A percentile compares a stretch with the other conserved stretches of the same genome.
These are phyloP conservation scores for Harpegnathos saltator DNA, from an alignment of 1,140 invertebrate genomes.

Conservation along the genomic window DNA sequence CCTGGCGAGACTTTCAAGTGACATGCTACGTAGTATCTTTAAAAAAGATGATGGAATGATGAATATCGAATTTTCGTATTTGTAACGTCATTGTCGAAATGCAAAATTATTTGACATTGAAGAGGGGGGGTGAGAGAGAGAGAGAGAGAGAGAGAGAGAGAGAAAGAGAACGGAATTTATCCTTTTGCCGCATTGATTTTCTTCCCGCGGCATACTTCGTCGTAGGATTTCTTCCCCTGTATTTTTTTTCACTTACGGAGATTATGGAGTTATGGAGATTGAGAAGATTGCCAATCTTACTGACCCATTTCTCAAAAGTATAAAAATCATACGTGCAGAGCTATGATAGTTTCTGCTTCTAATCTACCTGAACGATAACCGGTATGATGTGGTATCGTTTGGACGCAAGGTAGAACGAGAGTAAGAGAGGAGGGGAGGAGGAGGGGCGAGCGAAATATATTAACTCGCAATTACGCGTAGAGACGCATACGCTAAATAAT, in stretches of 20 bases:
- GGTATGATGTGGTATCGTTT: too few relatives aligned
- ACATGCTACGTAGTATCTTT: background rate
- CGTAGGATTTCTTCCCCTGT: background rate
- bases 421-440: too few relatives aligned
- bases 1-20: slow-evolving; percentile 26
- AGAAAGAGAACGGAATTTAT: too few relatives aligned
- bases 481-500: slow-evolving; percentile 46
- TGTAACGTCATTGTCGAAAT: background rate
- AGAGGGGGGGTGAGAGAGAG: too few relatives aligned
- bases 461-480: slow-evolving; percentile 37
- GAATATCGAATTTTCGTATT: too few relatives aligned
- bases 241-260: slow-evolving; percentile 12
- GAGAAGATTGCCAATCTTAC: background rate
- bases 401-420: too few relatives aligned
- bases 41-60: slow-evolving; percentile 15
- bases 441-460: slow-evolving; percentile 23
- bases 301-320: slow-evolving; percentile 15
- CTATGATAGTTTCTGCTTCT: background rate
- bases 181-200: background rate
- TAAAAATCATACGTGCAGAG: slow-evolving; percentile 24
- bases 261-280: slow-evolving; percentile 31
- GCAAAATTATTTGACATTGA: background rate
- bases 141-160: too few relatives aligned
- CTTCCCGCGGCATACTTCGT: background rate
- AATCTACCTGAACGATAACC: slow-evolving; percentile 29